Evolutionary conservation across 2,888 invertebrate genomes (phyloP).

Genomic region (Clanis bilineata): DNA sequence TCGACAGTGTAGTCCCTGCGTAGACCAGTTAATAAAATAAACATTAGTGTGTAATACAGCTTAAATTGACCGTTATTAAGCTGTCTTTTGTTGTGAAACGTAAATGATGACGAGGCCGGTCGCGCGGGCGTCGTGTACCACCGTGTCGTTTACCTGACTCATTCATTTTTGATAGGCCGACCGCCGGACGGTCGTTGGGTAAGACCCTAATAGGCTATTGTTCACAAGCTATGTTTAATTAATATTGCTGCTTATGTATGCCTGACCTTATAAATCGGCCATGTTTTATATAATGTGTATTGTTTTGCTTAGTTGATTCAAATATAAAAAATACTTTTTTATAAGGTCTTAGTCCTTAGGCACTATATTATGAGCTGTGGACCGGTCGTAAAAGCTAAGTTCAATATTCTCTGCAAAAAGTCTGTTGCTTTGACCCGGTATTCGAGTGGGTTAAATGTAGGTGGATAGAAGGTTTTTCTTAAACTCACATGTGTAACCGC

Average conservation of each 20-base stretch:
- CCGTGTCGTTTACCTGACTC: constrained; percentile 40
- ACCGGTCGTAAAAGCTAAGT: too few relatives aligned
- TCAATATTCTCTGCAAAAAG: too few relatives aligned
- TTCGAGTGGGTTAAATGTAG: too few relatives aligned
- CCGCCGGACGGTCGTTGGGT: constrained; percentile 27
- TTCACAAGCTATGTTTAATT: constrained; percentile 29
- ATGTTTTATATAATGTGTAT: background rate
- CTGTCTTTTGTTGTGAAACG: constrained; percentile 38
- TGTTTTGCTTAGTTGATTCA: too few relatives aligned
- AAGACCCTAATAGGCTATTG: constrained; percentile 37
- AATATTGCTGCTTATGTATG: constrained; percentile 21
- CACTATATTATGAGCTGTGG: too few relatives aligned
- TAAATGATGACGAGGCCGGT: constrained; percentile 35
- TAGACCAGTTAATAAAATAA: constrained; percentile 32
- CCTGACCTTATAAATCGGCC: background rate
- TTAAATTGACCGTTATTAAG: constrained; percentile 43
- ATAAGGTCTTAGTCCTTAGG: too few relatives aligned
- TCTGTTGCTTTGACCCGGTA: too few relatives aligned
- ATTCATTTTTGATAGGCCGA: constrained; percentile 49
- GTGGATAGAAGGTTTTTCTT: too few relatives aligned
- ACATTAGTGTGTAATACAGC: constrained; percentile 29
- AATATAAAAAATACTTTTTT: too few relatives aligned
- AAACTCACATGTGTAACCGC: too few relatives aligned
- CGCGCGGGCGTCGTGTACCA: constrained; percentile 29
- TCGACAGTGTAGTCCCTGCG: background rate